phyloP scores from a whole-genome alignment of 2,113 vertebrate species.

The Agelaius tricolor region DNA sequence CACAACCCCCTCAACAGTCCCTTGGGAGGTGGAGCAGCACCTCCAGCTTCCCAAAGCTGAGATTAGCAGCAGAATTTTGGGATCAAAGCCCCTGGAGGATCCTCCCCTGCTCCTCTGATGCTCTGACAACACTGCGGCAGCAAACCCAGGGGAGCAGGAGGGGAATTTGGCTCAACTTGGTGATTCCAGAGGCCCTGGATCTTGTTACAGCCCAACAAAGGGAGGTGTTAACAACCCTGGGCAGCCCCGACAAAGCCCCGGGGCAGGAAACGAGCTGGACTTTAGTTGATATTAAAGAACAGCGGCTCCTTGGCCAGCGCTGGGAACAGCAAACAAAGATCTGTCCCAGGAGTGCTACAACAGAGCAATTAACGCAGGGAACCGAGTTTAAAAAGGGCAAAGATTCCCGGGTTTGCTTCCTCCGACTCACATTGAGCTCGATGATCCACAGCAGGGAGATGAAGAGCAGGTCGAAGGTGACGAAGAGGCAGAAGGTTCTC shows the following conservation, averaged over 20 bases:
- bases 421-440: conserved; percentile 87
- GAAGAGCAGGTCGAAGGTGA: conserved; percentile 98
- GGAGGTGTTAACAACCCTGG: neutral
- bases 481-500: conserved; percentile 97
- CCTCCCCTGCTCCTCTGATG: neutral
- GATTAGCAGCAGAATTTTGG: neutral
- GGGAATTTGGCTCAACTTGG: neutral
- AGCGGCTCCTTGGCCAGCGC: neutral
- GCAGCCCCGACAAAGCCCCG: neutral
- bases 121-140: neutral
- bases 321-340: conserved; percentile 55
- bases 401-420: neutral
- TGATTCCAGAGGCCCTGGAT: neutral
- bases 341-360: neutral
- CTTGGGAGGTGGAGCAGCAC: neutral
- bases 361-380: neutral
- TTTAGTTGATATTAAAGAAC: neutral
- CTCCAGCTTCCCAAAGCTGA: neutral
- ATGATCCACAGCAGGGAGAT: conserved; percentile 96
- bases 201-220: neutral
- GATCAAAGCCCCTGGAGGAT: neutral
- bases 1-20: neutral
- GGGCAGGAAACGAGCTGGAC: neutral
- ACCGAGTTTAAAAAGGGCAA: neutral
- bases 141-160: neutral